Evolutionary conservation across 23 tunicate genomes (phyloP).

Genomic region (Oikopleura albicans): DNA sequence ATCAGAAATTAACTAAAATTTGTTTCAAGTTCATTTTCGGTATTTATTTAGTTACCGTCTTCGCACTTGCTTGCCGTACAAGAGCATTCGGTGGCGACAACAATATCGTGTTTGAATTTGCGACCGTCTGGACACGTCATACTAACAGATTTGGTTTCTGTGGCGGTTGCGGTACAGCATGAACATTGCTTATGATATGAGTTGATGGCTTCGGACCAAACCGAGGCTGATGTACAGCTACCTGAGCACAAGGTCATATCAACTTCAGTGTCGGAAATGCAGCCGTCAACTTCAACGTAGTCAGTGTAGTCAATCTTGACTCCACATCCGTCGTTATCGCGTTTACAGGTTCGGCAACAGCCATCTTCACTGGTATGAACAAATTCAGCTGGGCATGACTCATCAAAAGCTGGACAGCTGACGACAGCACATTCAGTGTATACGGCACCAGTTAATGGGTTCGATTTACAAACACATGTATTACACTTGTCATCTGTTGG

Average conservation of each 20-base stretch:
- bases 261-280: conserved; percentile 35
- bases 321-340: conserved; percentile 25
- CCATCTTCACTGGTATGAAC: conserved; percentile 69
- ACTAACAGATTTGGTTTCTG: conserved; percentile 26
- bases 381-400: conserved; percentile 49
- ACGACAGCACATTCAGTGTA: conserved; percentile 48
- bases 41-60: not conserved
- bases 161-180: conserved; percentile 58
- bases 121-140: conserved; percentile 72
- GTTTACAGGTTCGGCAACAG: conserved; percentile 51
- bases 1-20: too few species aligned
- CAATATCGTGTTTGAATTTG: conserved; percentile 36
- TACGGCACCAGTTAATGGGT: conserved; percentile 64
- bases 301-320: conserved; percentile 18
- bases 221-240: conserved; percentile 52
- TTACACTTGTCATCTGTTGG: conserved; percentile 35
- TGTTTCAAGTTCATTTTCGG: too few species aligned
- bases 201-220: conserved; percentile 49
- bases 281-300: conserved; percentile 45
- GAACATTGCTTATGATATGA: conserved; percentile 57
- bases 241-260: conserved; percentile 52
- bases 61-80: conserved; percentile 60
- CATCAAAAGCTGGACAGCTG: conserved; percentile 61
- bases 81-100: conserved; percentile 70
- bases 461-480: conserved; percentile 58